Evolutionary conservation across 2,113 vertebrate species (phyloP).

Genomic region (Ceratotherium simum): DNA sequence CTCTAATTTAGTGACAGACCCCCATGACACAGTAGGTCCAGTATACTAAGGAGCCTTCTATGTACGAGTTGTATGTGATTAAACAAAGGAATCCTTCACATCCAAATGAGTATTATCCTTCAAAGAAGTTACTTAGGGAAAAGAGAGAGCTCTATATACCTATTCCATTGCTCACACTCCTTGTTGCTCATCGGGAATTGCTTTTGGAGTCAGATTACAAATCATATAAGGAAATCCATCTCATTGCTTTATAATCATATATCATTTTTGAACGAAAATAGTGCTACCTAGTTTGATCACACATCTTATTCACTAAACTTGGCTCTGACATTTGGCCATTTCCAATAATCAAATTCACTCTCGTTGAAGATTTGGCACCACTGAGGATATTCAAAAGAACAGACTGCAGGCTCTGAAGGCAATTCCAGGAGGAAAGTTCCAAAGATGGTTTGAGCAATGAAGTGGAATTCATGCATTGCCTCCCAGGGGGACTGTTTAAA

Average conservation of each 20-base stretch:
- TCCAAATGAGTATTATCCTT: neutral
- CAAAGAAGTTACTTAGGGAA: neutral
- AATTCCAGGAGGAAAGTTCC: neutral
- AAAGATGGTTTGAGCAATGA: constrained; percentile 34
- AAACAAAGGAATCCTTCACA: constrained; percentile 45
- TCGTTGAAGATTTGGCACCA: constrained; percentile 25
- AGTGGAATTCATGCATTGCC: neutral
- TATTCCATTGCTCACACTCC: neutral
- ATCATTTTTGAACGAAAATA: constrained; percentile 58
- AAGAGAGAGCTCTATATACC: neutral
- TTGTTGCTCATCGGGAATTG: constrained; percentile 42
- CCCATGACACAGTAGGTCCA: neutral
- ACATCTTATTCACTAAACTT: constrained; percentile 45
- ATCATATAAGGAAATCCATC: neutral
- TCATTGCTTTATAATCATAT: constrained; percentile 34
- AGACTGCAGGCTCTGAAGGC: neutral
- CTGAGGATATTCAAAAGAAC: neutral
- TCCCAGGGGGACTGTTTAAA: constrained; percentile 18
- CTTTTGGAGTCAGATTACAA: constrained; percentile 40
- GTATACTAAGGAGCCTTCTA: neutral
- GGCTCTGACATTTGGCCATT: neutral
- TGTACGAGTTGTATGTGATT: constrained; percentile 50
- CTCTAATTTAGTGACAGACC: neutral
- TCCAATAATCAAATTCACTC: constrained; percentile 24
- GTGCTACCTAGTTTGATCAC: constrained; percentile 59